Evolutionary conservation across 2,113 vertebrate species (phyloP), one percentile per base, ranked within the genome.

Genomic region (Gobius niger): DNA sequence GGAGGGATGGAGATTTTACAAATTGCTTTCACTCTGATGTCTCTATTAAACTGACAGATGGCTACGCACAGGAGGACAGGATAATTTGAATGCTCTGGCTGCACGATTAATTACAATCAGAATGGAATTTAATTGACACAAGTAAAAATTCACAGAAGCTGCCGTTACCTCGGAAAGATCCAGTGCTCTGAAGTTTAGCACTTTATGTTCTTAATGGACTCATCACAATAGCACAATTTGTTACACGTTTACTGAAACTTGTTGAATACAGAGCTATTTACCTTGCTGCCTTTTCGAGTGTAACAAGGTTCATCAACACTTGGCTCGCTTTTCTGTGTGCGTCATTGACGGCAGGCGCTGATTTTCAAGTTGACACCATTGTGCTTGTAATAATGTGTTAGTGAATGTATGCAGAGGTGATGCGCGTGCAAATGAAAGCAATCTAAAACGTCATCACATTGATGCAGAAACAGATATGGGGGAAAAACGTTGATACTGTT

Each of bases 371-470:
- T 44, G 34, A 60, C 57, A 60, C 41, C 40, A 7, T n/a, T 16
- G 40, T n/a, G 24, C 24, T 34, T 57, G 11, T 40, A 19, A 65
- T 73, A 52, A 18, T 69, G 63, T 60, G 66, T 67, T 46, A 47
- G 68, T 50, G 0, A 42, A 64, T 11, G 10, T 65, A 56, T 7
- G 42, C n/a, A 44, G n/a, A 57, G 71, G 61, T 41, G 40, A 63
- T 46, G 62, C 19, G 54, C 44, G 40, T 68, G 42, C 61, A 7
- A 44, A 61, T 42, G 24, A 49, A 59, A 34, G 16, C 16, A 44
- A 75, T 63, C 53, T 12, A 34, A 34, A 34, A 34, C 24, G 24
- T 34, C 24, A 7, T 66, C 74, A 68, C 66, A 59, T 13, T 65
- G 74, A 76, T 8, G 44, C 16, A 8, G 59, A 34, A 34, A 34